Conservation (phyloP, 2,797 vertebrate species). For the Chromobotia macracanthus region DNA sequence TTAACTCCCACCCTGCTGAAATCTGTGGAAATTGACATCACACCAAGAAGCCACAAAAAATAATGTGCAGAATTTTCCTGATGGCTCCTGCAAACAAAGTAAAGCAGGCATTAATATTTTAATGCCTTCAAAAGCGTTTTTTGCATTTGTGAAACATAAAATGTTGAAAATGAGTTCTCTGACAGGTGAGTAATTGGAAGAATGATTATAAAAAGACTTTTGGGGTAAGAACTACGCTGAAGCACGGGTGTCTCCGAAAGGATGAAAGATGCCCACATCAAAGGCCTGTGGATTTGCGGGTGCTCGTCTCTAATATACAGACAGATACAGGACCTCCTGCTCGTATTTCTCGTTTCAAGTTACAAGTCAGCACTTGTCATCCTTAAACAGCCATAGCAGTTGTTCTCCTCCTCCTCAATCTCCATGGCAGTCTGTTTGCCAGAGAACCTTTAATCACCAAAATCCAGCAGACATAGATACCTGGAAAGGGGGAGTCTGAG, state of each 20-base stretch:
- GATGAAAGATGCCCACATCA: constrained; percentile 67
- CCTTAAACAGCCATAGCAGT: constrained; percentile 66
- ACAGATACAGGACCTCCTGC: constrained; percentile 49
- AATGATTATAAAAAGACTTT: constrained; percentile 55
- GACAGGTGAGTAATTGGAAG: constrained; percentile 57
- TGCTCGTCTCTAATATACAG: constrained; percentile 52
- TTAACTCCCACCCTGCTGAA: constrained; percentile 20
- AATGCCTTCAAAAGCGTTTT: constrained; percentile 53
- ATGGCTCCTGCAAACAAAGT: constrained; percentile 14
- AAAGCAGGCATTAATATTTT: constrained; percentile 55
- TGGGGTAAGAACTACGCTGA: constrained; percentile 55
- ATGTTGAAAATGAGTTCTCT: constrained; percentile 41
- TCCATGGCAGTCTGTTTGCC: constrained; percentile 47
- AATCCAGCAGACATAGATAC: constrained; percentile 42
- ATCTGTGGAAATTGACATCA: constrained; percentile 42
- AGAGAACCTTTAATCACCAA: constrained; percentile 41
- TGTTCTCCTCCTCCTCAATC: constrained; percentile 56
- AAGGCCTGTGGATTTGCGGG: constrained; percentile 58
- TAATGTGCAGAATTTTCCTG: constrained; percentile 25
- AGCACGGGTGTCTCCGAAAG: constrained; percentile 53
- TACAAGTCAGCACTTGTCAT: constrained; percentile 67
- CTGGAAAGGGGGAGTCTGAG: constrained; percentile 34
- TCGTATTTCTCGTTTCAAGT: constrained; percentile 62
- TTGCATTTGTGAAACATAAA: constrained; percentile 53
- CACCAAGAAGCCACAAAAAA: constrained; percentile 26